A percentile compares a stretch with the other conserved stretches of the same genome.
Evolutionary conservation across 2,888 invertebrate species (phyloP).

Genomic region (Sarcophaga variegata): DNA sequence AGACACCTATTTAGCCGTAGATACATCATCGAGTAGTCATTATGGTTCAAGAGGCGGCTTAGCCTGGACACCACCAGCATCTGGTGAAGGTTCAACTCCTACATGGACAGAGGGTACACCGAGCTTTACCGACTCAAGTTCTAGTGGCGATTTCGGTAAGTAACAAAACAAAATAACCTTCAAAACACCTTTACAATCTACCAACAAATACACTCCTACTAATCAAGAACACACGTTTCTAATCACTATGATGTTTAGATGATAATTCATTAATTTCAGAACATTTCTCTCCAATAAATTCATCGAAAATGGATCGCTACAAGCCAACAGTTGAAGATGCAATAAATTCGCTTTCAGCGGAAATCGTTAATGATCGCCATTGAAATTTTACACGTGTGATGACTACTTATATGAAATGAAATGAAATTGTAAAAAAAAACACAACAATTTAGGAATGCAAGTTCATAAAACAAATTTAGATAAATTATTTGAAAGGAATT

Average conservation of each 20-base stretch:
- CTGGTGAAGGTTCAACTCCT: conserved; percentile 95
- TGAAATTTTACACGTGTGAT: conserved; percentile 39
- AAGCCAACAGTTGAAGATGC: conserved; percentile 87
- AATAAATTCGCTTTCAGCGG: conserved; percentile 91
- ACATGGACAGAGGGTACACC: conserved; percentile 99
- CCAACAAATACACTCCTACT: background rate
- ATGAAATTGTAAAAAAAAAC: conserved; percentile 7
- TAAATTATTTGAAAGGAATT: conserved; percentile 11
- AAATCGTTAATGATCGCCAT: conserved; percentile 86
- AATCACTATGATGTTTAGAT: conserved; percentile 55
- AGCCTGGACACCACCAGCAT: conserved; percentile 91
- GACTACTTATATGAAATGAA: background rate
- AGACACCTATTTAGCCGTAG: conserved; percentile 84
- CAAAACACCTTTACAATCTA: background rate
- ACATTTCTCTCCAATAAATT: conserved; percentile 82
- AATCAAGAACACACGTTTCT: conserved; percentile 31
- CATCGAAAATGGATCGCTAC: conserved; percentile 81
- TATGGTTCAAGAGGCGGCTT: conserved; percentile 83
- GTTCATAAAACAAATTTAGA: conserved; percentile 1
- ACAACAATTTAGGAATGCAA: conserved; percentile 9
- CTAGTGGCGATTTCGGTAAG: conserved; percentile 91
- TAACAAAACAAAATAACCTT: background rate
- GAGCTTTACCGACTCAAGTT: conserved; percentile 98
- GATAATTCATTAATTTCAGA: conserved; percentile 73
- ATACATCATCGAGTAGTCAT: conserved; percentile 82